Percentiles rank a stretch among this genome's conserved stretches.
These are phyloP conservation scores for Arenaria interpres DNA, from an alignment of 2,113 vertebrate genomes.

Conservation along the genomic window DNA sequence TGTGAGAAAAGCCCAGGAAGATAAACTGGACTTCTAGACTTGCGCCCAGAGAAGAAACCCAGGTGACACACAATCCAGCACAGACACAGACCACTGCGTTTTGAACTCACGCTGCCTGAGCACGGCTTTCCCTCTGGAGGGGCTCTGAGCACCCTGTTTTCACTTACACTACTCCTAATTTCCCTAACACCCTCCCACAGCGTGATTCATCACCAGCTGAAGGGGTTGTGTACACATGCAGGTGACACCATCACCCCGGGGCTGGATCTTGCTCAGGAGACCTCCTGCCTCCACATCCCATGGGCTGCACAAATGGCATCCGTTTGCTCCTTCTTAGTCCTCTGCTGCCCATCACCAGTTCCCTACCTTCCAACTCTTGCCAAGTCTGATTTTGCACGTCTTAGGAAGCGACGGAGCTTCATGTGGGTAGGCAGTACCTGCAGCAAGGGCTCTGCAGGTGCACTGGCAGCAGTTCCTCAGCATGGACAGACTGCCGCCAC, in stretches of 20 bases:
- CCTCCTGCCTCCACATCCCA: neutral
- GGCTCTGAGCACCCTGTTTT: neutral
- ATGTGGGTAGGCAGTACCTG: neutral
- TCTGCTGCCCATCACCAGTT: neutral
- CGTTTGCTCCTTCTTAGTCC: neutral
- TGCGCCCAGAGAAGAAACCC: neutral
- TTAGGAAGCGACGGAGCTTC: accelerated
- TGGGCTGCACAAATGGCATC: accelerated
- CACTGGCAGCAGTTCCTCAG: neutral
- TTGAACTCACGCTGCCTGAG: neutral
- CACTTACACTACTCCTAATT: neutral
- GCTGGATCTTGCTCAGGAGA: neutral
- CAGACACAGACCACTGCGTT: neutral
- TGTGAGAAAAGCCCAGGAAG: neutral
- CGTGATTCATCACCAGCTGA: accelerated
- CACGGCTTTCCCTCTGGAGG: neutral
- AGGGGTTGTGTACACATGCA: neutral
- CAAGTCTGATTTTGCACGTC: accelerated
- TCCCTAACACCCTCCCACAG: neutral
- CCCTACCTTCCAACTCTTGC: neutral
- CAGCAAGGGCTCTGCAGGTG: neutral
- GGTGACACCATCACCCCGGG: neutral
- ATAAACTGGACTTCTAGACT: neutral
- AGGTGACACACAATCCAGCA: neutral
- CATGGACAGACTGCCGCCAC: accelerated